phyloP scores from a whole-genome alignment of 2,888 invertebrate genomes.

The Mycalesis mineus region DNA sequence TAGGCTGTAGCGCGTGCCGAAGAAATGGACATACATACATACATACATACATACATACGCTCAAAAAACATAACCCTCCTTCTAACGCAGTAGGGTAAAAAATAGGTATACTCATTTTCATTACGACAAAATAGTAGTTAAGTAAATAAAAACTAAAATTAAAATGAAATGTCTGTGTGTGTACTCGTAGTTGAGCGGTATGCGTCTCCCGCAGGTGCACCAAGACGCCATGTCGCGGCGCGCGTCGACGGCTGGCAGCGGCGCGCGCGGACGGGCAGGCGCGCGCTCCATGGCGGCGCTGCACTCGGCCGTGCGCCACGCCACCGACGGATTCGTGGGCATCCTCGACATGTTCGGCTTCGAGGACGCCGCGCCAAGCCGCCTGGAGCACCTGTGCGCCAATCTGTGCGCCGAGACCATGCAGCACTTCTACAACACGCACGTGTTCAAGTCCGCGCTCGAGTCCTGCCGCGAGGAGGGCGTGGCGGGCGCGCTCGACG shows the following conservation, averaged over 20 bases:
- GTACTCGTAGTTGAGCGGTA: slow-evolving; percentile 78
- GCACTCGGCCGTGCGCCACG: slow-evolving; percentile 94
- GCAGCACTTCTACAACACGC: slow-evolving; percentile 98
- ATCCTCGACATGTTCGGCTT: slow-evolving; percentile 98
- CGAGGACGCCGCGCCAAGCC: slow-evolving; percentile 93
- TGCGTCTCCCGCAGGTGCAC: slow-evolving; percentile 44
- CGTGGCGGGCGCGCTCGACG: slow-evolving; percentile 91
- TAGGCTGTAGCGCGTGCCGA: no score
- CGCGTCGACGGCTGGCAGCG: slow-evolving; percentile 88
- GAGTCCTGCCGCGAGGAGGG: slow-evolving; percentile 97
- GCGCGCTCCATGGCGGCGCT: slow-evolving; percentile 94
- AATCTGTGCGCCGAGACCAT: slow-evolving; percentile 97
- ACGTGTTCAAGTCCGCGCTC: slow-evolving; percentile 86
- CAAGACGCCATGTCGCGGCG: slow-evolving; percentile 91
- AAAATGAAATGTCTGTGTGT: no score
- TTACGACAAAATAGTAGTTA: no score
- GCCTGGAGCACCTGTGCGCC: slow-evolving; percentile 95
- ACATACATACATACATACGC: no score
- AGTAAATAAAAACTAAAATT: no score
- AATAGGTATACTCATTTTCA: no score
- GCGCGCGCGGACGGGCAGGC: slow-evolving; percentile 83
- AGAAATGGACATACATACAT: no score
- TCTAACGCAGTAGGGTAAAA: no score
- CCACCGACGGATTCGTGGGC: slow-evolving; percentile 96
- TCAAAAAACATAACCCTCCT: no score